Base-by-base conservation (phyloP, 2,113 vertebrate species). In the Rattus rattus region DNA sequence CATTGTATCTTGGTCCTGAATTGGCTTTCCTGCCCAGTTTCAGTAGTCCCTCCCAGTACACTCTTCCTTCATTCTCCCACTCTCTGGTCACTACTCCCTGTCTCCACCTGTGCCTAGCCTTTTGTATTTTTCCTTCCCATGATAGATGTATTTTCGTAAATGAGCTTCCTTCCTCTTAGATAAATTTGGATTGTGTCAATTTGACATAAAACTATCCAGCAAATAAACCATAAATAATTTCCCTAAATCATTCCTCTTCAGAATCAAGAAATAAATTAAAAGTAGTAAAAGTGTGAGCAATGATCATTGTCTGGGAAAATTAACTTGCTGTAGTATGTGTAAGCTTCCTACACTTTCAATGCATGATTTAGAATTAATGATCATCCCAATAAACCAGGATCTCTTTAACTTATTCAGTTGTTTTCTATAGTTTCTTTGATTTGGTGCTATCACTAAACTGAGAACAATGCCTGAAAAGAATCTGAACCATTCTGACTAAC, bases 291-390 rank as follows among this genome's bases (percentile, higher is more conserved):
- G 77, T 70, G 14, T 63, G 47, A 88, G n/a, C 13, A 52, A 84
- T 95, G 86, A 65, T 84, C 16, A 89, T 49, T 84, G 0, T 76
- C n/a, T 88, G 73, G n/a, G 20, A 84, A 95, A 52, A 67, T n/a
- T 61, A 47, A 12, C 47, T 70, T 8, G 20, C 5, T 77, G 16
- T 56, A 39, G 7, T 0, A 89, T 79, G 17, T 88, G 26, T 89
- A 43, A 76, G 5, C 0, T 49, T 63, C 17, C 47, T 13, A 69
- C 88, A 1, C 13, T 91, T 94, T 81, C 36, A 61, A 5, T 70
- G 7, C 56, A 36, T 96, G 36, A 89, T 67, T 94, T 89, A 96
- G n/a, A 95, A 81, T 84, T 79, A 88, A 88, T 54, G 90, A 36
- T 94, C 6, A 5, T 20, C 6, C 56, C n/a, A 83, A 14, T 47